A percentile compares a stretch with the other conserved stretches of the same genome.
These are phyloP conservation scores for Mus pahari DNA, from an alignment of 2,113 vertebrate genomes.

Conservation along the genomic window DNA sequence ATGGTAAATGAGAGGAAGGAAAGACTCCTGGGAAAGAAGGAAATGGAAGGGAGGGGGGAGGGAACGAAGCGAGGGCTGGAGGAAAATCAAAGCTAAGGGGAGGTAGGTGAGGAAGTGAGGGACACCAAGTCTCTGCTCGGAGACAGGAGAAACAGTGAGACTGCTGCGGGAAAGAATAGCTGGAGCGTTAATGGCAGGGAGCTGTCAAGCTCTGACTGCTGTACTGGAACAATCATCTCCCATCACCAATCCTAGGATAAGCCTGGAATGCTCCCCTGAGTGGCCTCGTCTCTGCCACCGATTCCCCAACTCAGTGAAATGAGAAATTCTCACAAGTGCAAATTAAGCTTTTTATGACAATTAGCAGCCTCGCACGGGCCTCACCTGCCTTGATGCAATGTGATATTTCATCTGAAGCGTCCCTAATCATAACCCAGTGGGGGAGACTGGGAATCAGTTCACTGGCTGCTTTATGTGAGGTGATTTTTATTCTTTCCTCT, in stretches of 20 bases:
- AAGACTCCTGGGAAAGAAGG: neutral
- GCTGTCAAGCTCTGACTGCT: neutral
- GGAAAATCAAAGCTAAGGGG: conserved; percentile 8
- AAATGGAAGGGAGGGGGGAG: neutral
- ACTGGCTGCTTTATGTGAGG: conserved; percentile 27
- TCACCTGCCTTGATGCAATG: conserved; percentile 46
- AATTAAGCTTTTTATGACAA: conserved; percentile 67
- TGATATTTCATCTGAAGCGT: conserved; percentile 54
- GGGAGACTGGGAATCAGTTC: conserved; percentile 54
- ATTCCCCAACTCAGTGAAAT: neutral
- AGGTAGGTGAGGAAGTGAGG: neutral
- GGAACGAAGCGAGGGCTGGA: neutral
- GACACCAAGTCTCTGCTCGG: neutral
- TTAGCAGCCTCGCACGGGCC: conserved; percentile 52
- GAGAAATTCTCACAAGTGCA: conserved; percentile 51
- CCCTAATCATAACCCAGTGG: conserved; percentile 57
- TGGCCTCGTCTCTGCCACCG: neutral
- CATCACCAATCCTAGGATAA: conserved; percentile 37
- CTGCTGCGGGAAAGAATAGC: neutral
- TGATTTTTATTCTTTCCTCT: conserved; percentile 63
- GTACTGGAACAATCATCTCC: neutral
- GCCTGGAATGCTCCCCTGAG: conserved; percentile 12
- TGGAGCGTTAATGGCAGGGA: neutral
- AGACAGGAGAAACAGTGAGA: neutral
- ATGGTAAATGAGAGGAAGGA: neutral